These are phyloP conservation scores for Drymonia ruficornis DNA, from an alignment of 2,888 invertebrate species.

Conservation along the genomic window DNA sequence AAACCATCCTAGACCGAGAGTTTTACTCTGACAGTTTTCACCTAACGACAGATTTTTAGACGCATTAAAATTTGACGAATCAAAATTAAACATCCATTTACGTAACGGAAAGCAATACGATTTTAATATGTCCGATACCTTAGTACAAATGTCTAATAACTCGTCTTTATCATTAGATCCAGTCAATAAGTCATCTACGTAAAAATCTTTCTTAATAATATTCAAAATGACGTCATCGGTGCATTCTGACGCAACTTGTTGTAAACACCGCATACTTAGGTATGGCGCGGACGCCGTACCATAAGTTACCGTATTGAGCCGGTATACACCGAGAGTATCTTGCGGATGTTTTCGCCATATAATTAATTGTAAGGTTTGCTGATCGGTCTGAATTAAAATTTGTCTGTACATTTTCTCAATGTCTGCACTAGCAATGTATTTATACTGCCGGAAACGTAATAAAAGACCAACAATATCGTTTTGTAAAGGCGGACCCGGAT, in stretches of 20 bases:
- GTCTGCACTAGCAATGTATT: slow-evolving; percentile 23
- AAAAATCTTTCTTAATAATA: slow-evolving; percentile 5
- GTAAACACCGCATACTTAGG: slow-evolving; percentile 7
- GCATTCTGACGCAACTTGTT: slow-evolving; percentile 5
- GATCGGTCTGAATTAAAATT: slow-evolving; percentile 12
- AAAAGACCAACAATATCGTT: slow-evolving; percentile 27
- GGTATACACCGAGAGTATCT: slow-evolving; percentile 4
- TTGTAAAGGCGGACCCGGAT: slow-evolving; percentile 22
- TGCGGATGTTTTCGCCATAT: slow-evolving; percentile 21
- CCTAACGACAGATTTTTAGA: not conserved
- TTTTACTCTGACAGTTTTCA: slow-evolving; percentile 5
- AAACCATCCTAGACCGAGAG: slow-evolving; percentile 10
- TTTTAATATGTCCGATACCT: not conserved
- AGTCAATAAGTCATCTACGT: slow-evolving; percentile 5
- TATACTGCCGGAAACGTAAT: slow-evolving; percentile 24
- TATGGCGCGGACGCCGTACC: slow-evolving; percentile 11
- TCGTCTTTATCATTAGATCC: not conserved
- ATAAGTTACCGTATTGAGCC: not conserved
- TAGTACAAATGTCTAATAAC: slow-evolving; percentile 5
- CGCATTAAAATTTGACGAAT: not conserved
- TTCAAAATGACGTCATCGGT: not conserved
- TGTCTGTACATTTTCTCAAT: slow-evolving; percentile 22
- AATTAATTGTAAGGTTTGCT: slow-evolving; percentile 22
- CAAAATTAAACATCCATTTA: slow-evolving; percentile 12
- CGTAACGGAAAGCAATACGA: slow-evolving; percentile 7